Evolutionary conservation across 2,888 invertebrate genomes (phyloP).

Genomic region (Eilema caniola): DNA sequence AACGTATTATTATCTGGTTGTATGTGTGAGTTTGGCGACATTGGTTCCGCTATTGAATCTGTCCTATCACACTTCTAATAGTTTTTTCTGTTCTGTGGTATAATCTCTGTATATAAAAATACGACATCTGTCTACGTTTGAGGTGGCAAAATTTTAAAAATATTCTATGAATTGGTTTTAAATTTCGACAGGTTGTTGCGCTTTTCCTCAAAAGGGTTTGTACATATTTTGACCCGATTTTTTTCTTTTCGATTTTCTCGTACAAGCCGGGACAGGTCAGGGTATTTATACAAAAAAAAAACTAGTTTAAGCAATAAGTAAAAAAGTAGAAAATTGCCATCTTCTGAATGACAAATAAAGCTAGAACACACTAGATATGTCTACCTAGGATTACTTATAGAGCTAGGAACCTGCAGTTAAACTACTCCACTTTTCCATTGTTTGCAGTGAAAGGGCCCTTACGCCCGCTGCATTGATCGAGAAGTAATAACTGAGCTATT

Average conservation of each 20-base stretch:
- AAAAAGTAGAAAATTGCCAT: neutral
- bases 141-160: no score
- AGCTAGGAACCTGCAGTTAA: slow-evolving; percentile 34
- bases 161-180: neutral
- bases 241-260: no score
- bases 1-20: no score
- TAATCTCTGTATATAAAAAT: no score
- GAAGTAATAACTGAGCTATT: slow-evolving; percentile 45
- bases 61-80: no score
- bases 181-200: neutral
- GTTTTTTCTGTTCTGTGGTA: neutral
- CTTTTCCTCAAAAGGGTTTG: neutral
- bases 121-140: no score
- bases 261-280: neutral
- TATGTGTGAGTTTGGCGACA: no score
- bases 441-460: slow-evolving; percentile 50
- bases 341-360: neutral
- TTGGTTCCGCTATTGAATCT: no score
- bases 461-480: slow-evolving; percentile 37
- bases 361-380: slow-evolving; percentile 27
- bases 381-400: neutral
- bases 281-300: no score
- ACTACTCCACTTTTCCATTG: slow-evolving; percentile 50
- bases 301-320: no score
- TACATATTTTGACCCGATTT: no score